These are phyloP conservation scores for Varecia variegata DNA, from an alignment of 2,797 vertebrate genomes.

Conservation along the genomic window DNA sequence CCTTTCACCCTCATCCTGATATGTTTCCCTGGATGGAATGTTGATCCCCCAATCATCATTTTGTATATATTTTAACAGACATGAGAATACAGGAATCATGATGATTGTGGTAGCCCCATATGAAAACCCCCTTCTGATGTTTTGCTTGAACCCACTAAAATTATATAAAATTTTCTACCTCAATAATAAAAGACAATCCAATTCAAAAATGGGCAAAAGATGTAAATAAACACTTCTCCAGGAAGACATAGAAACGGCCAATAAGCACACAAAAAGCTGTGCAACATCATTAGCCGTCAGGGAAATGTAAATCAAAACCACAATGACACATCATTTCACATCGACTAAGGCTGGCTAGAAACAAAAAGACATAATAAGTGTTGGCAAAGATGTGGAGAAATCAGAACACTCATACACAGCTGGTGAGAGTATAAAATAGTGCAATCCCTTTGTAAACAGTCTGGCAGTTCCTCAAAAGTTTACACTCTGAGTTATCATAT, in stretches of 20 bases:
- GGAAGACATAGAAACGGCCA: neutral
- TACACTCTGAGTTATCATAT: neutral
- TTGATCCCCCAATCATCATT: neutral
- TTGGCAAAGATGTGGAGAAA: neutral
- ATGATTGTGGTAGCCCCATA: neutral
- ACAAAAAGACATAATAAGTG: neutral
- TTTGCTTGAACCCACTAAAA: neutral
- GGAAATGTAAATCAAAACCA: neutral
- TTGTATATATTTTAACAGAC: neutral
- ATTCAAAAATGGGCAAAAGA: neutral
- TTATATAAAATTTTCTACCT: neutral
- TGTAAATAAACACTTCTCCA: neutral
- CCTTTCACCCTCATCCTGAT: neutral
- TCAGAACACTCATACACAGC: neutral
- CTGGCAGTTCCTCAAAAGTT: neutral
- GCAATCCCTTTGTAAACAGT: neutral
- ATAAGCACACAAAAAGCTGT: neutral
- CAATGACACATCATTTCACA: neutral
- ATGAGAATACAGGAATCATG: neutral
- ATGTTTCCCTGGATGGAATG: neutral
- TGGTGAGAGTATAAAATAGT: neutral
- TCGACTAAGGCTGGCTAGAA: too few species aligned
- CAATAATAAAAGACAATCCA: neutral
- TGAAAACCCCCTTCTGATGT: neutral
- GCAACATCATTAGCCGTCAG: neutral